Evolutionary conservation across 1,140 invertebrate genomes (phyloP).

Genomic region (Brachionus rotundiformis): DNA sequence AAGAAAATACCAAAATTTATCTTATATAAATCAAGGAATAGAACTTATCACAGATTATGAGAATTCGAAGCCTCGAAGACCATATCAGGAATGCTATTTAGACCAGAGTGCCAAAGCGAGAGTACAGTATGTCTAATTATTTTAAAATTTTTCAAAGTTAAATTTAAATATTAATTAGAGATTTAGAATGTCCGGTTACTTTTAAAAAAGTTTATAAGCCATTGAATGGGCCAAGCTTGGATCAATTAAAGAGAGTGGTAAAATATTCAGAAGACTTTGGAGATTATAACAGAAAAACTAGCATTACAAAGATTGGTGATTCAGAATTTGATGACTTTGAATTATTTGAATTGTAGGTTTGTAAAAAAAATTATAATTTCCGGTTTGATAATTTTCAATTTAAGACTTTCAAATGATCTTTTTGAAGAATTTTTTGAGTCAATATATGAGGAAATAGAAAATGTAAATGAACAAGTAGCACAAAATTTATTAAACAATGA

Average conservation of each 20-base stretch:
- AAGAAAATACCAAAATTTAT: constrained; percentile 32
- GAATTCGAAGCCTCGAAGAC: not conserved
- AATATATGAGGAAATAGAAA: constrained; percentile 11
- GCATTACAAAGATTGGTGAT: not conserved
- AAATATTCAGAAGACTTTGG: constrained; percentile 40
- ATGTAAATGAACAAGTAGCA: constrained; percentile 6
- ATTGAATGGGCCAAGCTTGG: not conserved
- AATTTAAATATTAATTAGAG: not conserved
- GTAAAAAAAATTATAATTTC: too few relatives aligned
- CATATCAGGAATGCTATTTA: constrained; percentile 39
- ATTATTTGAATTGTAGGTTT: constrained; percentile 21
- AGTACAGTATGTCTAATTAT: not conserved
- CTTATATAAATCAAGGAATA: not conserved
- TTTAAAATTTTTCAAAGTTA: not conserved
- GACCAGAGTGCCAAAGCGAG: not conserved
- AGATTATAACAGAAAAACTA: constrained; percentile 13
- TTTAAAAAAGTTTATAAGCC: constrained; percentile 31
- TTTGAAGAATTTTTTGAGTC: constrained; percentile 14
- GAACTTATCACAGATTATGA: not conserved
- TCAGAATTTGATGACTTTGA: constrained; percentile 42
- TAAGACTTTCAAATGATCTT: constrained; percentile 40
- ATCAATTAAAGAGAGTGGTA: constrained; percentile 35
- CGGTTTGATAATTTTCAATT: not conserved
- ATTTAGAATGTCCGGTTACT: not conserved
- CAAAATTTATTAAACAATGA: constrained; percentile 26